These are phyloP conservation scores for Anseranas semipalmata DNA, from an alignment of 2,113 vertebrate species.

Conservation along the genomic window DNA sequence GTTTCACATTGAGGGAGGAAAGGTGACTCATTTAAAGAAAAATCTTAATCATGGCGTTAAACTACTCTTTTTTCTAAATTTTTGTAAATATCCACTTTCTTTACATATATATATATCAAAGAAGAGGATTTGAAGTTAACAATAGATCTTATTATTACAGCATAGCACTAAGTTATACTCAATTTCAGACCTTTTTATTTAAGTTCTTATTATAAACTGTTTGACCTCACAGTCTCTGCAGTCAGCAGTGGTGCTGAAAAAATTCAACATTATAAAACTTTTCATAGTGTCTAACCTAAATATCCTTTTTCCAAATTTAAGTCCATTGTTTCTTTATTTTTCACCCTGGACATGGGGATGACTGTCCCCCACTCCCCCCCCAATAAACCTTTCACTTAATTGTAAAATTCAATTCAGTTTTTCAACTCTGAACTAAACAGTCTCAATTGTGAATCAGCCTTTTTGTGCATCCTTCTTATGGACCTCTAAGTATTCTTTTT, in stretches of 20 bases:
- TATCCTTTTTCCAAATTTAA: not conserved
- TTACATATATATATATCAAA: not conserved
- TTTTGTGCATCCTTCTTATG: not conserved
- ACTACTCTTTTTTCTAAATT: not conserved
- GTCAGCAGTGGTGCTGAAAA: not conserved
- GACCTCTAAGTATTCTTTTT: not conserved
- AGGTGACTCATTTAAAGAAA: not conserved
- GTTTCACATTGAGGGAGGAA: not conserved
- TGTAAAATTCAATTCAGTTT: not conserved
- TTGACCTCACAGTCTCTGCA: not conserved
- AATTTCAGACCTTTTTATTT: not conserved
- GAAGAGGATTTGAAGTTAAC: not conserved
- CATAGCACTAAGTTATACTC: not conserved
- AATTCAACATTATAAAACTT: not conserved
- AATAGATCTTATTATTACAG: not conserved
- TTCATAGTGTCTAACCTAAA: not conserved
- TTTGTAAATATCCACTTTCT: not conserved
- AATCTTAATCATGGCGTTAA: not conserved
- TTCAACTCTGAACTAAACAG: not conserved
- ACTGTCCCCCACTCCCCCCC: no score
- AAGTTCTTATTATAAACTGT: not conserved
- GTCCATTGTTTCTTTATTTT: not conserved
- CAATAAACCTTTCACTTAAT: not conserved
- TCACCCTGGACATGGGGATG: accelerated
- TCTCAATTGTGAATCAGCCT: not conserved